Percentiles rank a stretch among this genome's conserved stretches.
phyloP scores from a whole-genome alignment of 1,140 invertebrate genomes.

The Drosophila sproati region DNA sequence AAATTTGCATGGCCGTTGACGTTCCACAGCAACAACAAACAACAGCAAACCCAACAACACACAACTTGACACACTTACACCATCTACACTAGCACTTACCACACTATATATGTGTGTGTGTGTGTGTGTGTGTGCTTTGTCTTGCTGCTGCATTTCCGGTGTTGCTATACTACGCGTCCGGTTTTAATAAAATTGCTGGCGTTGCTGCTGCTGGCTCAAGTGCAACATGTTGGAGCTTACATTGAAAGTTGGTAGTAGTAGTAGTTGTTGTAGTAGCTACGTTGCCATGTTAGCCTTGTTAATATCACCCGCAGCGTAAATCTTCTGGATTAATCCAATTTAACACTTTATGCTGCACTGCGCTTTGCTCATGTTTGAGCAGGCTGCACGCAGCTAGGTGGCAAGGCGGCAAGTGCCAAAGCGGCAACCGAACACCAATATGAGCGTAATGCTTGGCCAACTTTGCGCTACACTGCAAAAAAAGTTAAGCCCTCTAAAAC shows the following conservation, averaged over 20 bases:
- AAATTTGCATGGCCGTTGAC: conserved; percentile 77
- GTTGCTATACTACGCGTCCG: conserved; percentile 72
- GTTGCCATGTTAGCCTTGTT: conserved; percentile 70
- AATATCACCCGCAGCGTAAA: conserved; percentile 84
- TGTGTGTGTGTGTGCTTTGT: conserved; percentile 23
- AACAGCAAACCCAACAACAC: conserved; percentile 29
- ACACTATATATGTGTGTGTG: neutral
- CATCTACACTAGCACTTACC: neutral
- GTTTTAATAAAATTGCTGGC: conserved; percentile 80
- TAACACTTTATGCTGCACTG: conserved; percentile 84
- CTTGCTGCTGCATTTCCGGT: conserved; percentile 73
- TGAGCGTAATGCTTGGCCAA: conserved; percentile 39
- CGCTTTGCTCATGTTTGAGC: conserved; percentile 65
- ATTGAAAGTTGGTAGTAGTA: conserved; percentile 39
- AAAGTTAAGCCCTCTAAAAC: neutral
- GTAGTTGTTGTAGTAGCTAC: conserved; percentile 34
- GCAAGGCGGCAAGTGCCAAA: conserved; percentile 24
- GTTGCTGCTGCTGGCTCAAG: conserved; percentile 53
- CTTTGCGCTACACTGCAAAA: conserved; percentile 37
- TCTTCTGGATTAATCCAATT: conserved; percentile 84
- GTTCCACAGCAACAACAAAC: conserved; percentile 42
- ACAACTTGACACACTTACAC: conserved; percentile 69
- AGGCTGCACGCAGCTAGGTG: neutral
- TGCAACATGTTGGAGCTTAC: conserved; percentile 66
- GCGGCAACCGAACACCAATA: conserved; percentile 38